Conservation (phyloP, 2,888 invertebrate species). For the Microplitis deprimator region DNA sequence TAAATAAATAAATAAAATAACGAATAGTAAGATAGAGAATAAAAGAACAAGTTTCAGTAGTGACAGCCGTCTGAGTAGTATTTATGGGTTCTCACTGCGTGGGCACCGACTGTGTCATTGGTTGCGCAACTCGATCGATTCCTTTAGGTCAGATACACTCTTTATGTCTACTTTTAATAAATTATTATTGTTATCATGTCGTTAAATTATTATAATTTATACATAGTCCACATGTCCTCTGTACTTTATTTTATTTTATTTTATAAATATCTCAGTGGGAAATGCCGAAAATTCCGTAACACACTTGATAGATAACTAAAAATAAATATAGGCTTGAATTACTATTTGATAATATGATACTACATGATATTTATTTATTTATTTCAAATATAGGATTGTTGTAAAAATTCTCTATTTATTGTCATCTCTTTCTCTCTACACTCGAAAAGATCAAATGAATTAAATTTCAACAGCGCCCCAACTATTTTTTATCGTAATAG, state of each 20-base stretch:
- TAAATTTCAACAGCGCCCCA: not conserved
- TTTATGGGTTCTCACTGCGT: conserved; percentile 30
- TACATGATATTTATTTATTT: not conserved
- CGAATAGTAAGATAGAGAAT: not conserved
- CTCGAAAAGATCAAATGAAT: not conserved
- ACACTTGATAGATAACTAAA: not conserved
- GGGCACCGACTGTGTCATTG: conserved; percentile 29
- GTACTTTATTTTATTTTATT: no score
- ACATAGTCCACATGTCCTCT: no score
- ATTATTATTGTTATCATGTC: not conserved
- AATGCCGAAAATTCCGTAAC: not conserved
- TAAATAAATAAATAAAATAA: not conserved
- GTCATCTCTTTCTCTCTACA: no score
- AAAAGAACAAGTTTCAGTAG: conserved; percentile 19
- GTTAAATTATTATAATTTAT: not conserved
- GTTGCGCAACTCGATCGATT: conserved; percentile 30
- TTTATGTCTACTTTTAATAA: not conserved
- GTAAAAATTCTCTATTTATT: not conserved
- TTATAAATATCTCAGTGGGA: not conserved
- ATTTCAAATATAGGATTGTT: not conserved
- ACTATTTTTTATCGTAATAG: not conserved
- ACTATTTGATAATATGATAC: not conserved
- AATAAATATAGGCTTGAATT: not conserved
- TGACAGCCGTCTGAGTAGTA: conserved; percentile 29
- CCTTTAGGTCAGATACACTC: not conserved